Conservation (phyloP, 2,888 invertebrate species). For the Agrotis puta region DNA sequence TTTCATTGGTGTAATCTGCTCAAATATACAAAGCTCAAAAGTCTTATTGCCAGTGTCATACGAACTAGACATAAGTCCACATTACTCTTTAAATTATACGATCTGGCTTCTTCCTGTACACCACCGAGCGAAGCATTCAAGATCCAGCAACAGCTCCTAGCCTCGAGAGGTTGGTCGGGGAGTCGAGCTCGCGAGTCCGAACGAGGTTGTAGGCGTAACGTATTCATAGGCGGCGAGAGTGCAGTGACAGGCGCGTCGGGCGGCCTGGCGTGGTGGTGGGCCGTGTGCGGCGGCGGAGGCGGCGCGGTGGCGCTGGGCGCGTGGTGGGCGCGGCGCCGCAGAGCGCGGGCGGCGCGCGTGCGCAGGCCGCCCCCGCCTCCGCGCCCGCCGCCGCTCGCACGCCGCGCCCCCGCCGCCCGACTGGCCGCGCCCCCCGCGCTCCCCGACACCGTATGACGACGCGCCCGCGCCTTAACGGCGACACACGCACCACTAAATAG, state of each 20-base stretch:
- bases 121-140: conserved; percentile 5
- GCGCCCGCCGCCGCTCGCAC: conserved; percentile 84
- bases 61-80: neutral
- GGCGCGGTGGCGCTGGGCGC: conserved; percentile 69
- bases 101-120: conserved; percentile 34
- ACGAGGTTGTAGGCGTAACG: conserved; percentile 68
- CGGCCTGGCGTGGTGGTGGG: conserved; percentile 72
- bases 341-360: conserved; percentile 71
- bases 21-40: too few species aligned
- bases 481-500: conserved; percentile 70
- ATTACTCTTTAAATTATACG: conserved; percentile 28
- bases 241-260: conserved; percentile 66
- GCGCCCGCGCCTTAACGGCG: conserved; percentile 69
- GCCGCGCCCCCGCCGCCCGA: conserved; percentile 84
- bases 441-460: conserved; percentile 86
- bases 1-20: too few species aligned
- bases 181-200: conserved; percentile 37
- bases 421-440: conserved; percentile 78
- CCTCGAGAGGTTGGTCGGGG: conserved; percentile 26
- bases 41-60: too few species aligned
- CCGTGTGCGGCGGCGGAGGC: conserved; percentile 74
- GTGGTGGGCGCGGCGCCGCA: conserved; percentile 73
- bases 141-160: conserved; percentile 23
- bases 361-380: conserved; percentile 81
- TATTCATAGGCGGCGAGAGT: conserved; percentile 77